A percentile compares a stretch with the other conserved stretches of the same genome.
Evolutionary conservation across 2,797 vertebrate species (phyloP).

Genomic region (Lagocephalus sceleratus): DNA sequence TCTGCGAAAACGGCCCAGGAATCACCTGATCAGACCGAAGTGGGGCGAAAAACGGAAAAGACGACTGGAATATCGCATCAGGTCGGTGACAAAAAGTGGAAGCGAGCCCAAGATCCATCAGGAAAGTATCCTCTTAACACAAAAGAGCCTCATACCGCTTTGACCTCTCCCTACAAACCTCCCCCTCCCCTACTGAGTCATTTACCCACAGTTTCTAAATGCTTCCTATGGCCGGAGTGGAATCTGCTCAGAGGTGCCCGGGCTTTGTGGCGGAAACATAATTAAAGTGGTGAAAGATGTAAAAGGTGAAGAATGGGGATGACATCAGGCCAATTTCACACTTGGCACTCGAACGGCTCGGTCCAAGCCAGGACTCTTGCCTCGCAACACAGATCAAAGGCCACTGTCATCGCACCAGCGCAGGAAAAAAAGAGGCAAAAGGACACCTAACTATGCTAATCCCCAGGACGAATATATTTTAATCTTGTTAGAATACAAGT

Average conservation of each 20-base stretch:
- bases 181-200: slow-evolving; percentile 83
- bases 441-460: slow-evolving; percentile 98
- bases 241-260: slow-evolving; percentile 92
- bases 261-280: slow-evolving; percentile 99
- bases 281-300: slow-evolving; percentile 99
- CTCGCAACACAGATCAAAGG: slow-evolving; percentile 99
- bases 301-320: slow-evolving; percentile 94
- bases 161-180: slow-evolving; percentile 79
- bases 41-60: background rate
- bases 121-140: slow-evolving; percentile 66
- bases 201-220: slow-evolving; percentile 86
- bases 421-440: slow-evolving; percentile 90
- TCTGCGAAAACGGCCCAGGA: background rate
- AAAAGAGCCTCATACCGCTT: slow-evolving; percentile 74
- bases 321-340: slow-evolving; percentile 99
- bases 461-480: slow-evolving; percentile 99
- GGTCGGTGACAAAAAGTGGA: slow-evolving; percentile 74
- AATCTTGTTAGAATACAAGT: slow-evolving; percentile 99
- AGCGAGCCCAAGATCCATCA: slow-evolving; percentile 75
- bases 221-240: slow-evolving; percentile 94
- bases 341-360: slow-evolving; percentile 92
- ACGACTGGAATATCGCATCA: slow-evolving; percentile 9
- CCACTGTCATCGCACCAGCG: slow-evolving; percentile 87
- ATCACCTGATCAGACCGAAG: background rate
- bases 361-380: slow-evolving; percentile 91